Conservation (phyloP, 2,888 invertebrate genomes). For the Drosophila multiciliata region DNA sequence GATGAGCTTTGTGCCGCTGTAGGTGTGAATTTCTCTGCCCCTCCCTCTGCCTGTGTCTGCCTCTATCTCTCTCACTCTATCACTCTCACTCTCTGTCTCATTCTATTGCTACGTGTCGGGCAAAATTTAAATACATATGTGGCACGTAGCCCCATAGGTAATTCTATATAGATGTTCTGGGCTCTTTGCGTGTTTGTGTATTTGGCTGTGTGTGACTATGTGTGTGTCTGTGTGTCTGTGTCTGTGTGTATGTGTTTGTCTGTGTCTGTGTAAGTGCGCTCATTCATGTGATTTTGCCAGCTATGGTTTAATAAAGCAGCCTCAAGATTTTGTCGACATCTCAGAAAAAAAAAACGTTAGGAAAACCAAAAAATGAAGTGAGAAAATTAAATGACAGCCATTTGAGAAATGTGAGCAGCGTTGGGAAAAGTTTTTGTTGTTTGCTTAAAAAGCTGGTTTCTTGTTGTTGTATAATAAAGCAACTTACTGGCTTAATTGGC, state of each 20-base stretch:
- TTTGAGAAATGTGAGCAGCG: constrained; percentile 39
- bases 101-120: constrained; percentile 15
- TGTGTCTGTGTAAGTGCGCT: constrained; percentile 51
- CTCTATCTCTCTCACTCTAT: constrained; percentile 5
- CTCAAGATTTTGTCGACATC: constrained; percentile 56
- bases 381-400: constrained; percentile 55
- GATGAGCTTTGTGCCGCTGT: constrained; percentile 28
- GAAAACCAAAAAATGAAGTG: constrained; percentile 5
- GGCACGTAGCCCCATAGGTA: constrained; percentile 71
- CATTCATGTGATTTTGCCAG: constrained; percentile 71
- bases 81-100: constrained; percentile 10
- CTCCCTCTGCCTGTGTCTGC: background rate
- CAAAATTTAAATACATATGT: constrained; percentile 80
- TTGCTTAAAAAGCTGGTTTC: background rate
- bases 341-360: constrained; percentile 7
- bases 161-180: constrained; percentile 35
- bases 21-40: constrained; percentile 20
- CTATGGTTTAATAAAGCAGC: constrained; percentile 78
- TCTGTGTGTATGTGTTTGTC: constrained; percentile 1
- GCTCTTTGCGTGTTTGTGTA: constrained; percentile 10
- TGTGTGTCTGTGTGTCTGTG: background rate
- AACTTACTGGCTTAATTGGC: constrained; percentile 74
- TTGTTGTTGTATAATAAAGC: constrained; percentile 66
- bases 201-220: background rate
- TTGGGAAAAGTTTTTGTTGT: background rate